Conservation (phyloP, 2,113 vertebrate genomes). For the Phasianus colchicus region DNA sequence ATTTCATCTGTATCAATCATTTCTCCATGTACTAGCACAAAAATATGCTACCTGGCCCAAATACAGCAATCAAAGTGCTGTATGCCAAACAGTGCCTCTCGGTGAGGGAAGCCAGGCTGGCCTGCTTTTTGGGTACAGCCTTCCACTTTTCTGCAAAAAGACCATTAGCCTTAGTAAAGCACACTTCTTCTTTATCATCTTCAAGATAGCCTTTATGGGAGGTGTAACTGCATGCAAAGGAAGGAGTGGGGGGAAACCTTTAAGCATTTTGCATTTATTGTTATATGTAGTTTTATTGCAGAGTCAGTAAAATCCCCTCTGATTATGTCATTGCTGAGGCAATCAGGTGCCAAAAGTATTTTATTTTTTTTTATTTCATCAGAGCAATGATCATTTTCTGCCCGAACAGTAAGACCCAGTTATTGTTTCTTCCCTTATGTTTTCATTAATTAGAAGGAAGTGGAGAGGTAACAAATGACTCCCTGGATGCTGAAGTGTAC, state of each 20-base stretch:
- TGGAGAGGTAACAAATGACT: slow-evolving; percentile 54
- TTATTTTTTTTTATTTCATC: slow-evolving; percentile 46
- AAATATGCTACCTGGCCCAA: slow-evolving; percentile 33
- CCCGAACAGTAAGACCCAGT: slow-evolving; percentile 41
- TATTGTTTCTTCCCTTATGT: slow-evolving; percentile 69
- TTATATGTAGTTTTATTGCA: slow-evolving; percentile 60
- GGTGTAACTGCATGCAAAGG: slow-evolving; percentile 7
- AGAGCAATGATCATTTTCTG: slow-evolving; percentile 57
- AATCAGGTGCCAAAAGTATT: slow-evolving; percentile 59
- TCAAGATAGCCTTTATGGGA: background rate
- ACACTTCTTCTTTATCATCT: background rate
- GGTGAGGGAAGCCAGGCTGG: background rate
- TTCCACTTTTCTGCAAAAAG: slow-evolving; percentile 1
- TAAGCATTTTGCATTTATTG: slow-evolving; percentile 46
- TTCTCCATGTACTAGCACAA: background rate
- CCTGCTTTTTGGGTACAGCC: background rate
- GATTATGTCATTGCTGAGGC: slow-evolving; percentile 76
- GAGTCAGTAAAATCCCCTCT: slow-evolving; percentile 69
- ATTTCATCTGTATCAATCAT: slow-evolving; percentile 11
- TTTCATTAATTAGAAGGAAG: slow-evolving; percentile 72
- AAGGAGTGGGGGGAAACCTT: background rate
- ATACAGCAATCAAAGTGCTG: slow-evolving; percentile 2
- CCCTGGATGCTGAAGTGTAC: slow-evolving; percentile 61
- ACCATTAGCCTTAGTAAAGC: background rate
- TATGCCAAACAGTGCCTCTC: slow-evolving; percentile 11